Percentiles rank a stretch among this genome's conserved stretches.
These are phyloP conservation scores for Xyliphius kryptos DNA, from an alignment of 2,113 vertebrate species.

Conservation along the genomic window DNA sequence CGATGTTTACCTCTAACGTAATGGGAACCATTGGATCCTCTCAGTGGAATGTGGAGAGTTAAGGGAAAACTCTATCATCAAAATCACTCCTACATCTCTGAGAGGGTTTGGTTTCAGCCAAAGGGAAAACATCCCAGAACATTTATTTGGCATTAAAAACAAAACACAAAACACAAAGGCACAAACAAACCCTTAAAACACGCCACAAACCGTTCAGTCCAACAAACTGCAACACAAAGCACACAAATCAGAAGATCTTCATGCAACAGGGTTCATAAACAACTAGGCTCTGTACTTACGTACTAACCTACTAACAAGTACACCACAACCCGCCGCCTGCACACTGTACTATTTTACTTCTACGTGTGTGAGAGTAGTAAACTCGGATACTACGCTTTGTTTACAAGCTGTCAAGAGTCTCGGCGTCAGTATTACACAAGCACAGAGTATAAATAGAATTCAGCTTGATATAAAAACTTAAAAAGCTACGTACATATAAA, in stretches of 20 bases:
- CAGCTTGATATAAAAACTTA: no score
- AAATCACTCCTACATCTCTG: background rate
- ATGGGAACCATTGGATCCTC: background rate
- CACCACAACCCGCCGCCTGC: background rate
- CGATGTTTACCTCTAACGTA: no score
- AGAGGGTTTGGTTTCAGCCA: background rate
- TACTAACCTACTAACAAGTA: background rate
- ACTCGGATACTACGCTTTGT: no score
- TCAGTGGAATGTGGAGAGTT: conserved; percentile 15
- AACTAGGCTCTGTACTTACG: background rate
- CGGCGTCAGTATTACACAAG: no score
- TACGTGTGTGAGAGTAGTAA: no score
- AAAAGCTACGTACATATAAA: no score
- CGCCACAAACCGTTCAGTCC: background rate
- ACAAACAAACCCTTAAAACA: conserved; percentile 7
- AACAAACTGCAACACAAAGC: background rate
- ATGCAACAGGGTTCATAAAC: no score
- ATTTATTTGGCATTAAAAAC: conserved; percentile 5
- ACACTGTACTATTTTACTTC: no score
- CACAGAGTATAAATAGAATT: no score
- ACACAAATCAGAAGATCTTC: background rate
- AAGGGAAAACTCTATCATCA: conserved; percentile 12
- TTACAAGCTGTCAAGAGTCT: no score
- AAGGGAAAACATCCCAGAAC: background rate
- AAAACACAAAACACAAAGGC: conserved; percentile 3